Conservation (phyloP, 2,113 vertebrate species). For the Lepus americanus region DNA sequence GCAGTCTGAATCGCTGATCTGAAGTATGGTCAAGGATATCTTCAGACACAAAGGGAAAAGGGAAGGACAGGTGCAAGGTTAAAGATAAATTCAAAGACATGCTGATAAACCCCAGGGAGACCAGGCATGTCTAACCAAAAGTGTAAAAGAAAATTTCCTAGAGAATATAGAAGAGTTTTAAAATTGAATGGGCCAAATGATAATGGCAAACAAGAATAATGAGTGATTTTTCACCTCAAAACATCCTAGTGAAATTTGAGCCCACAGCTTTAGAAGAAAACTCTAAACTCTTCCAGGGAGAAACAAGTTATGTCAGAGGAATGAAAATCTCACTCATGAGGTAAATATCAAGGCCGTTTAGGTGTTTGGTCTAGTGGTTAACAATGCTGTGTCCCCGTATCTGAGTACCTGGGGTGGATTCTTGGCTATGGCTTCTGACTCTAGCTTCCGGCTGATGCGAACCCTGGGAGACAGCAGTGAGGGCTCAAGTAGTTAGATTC, state of each 20-base stretch:
- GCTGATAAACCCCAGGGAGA: not conserved
- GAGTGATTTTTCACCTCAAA: not conserved
- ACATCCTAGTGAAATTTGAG: not conserved
- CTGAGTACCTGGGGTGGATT: no score
- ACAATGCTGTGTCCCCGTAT: no score
- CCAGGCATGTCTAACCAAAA: not conserved
- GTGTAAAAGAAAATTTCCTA: not conserved
- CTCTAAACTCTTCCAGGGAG: not conserved
- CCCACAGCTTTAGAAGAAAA: slow-evolving; percentile 32
- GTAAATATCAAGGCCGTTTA: no score
- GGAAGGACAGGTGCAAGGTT: not conserved
- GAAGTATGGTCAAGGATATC: not conserved
- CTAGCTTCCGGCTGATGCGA: no score
- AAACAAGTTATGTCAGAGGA: slow-evolving; percentile 18
- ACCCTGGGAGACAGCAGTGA: no score
- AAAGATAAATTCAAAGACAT: not conserved
- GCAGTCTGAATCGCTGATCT: not conserved
- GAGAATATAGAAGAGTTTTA: not conserved
- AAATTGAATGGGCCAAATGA: not conserved
- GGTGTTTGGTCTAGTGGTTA: no score
- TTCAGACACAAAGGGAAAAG: not conserved
- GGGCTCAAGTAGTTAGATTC: no score
- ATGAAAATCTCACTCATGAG: not conserved
- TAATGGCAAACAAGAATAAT: not conserved
- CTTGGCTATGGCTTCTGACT: no score